Evolutionary conservation across 2,888 invertebrate genomes (phyloP).

Genomic region (Zygothrica quintamaculata): DNA sequence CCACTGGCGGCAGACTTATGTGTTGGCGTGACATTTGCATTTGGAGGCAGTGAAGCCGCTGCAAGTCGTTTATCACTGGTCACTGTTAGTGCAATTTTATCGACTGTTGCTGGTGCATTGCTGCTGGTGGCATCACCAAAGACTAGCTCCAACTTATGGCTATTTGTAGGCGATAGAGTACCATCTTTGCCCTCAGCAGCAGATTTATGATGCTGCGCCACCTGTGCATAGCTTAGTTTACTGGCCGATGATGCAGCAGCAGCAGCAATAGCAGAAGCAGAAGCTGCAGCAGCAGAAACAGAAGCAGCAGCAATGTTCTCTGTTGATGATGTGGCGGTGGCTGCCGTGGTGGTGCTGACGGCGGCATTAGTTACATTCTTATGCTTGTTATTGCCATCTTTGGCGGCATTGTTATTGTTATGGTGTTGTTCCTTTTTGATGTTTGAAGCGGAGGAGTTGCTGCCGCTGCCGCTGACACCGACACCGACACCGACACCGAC

Average conservation of each 20-base stretch:
- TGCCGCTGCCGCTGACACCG: too few species aligned
- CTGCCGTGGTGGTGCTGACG: too few species aligned
- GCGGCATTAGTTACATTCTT: conserved; percentile 82
- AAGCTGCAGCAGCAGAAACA: too few species aligned
- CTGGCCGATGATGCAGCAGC: too few species aligned
- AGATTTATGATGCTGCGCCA: conserved; percentile 88
- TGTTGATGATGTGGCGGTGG: conserved; percentile 77
- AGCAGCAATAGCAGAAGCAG: too few species aligned
- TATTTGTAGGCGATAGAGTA: conserved; percentile 61
- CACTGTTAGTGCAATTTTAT: conserved; percentile 38
- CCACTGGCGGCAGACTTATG: conserved; percentile 43
- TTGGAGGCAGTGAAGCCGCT: too few species aligned
- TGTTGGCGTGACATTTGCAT: conserved; percentile 11
- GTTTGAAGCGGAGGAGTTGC: conserved; percentile 62
- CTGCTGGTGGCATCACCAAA: conserved; percentile 49
- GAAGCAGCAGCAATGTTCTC: conserved; percentile 73
- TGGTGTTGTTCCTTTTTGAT: conserved; percentile 77
- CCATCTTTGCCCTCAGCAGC: conserved; percentile 63
- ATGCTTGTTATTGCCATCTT: conserved; percentile 79
- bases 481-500: too few species aligned
- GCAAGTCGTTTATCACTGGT: conserved; percentile 57
- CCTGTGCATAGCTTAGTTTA: conserved; percentile 88
- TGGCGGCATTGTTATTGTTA: conserved; percentile 57
- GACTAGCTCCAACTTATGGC: conserved; percentile 67
- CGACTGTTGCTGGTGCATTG: conserved; percentile 31